Evolutionary conservation across 2,113 vertebrate genomes (phyloP).

Genomic region (Nibea albiflora): DNA sequence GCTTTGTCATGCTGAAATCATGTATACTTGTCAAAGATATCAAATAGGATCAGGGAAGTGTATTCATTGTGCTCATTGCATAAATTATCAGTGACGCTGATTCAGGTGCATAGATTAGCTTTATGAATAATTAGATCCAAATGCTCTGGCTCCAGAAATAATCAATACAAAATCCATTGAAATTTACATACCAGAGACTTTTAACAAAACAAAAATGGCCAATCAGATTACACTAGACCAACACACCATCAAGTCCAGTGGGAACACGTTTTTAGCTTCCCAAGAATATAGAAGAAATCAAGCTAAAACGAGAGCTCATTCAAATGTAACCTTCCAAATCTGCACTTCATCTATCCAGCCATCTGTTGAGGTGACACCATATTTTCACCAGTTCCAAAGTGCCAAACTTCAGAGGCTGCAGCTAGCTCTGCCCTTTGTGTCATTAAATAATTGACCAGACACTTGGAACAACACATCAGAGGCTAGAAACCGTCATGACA

Average conservation of each 20-base stretch:
- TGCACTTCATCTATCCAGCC: background rate
- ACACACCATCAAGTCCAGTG: conserved; percentile 2
- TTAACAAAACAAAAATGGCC: background rate
- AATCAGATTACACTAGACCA: background rate
- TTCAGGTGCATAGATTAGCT: background rate
- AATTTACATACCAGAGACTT: background rate
- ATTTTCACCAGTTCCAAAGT: background rate
- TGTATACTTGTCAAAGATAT: background rate
- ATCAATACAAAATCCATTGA: background rate
- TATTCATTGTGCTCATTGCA: background rate
- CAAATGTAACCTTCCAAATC: background rate
- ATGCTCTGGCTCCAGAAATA: background rate
- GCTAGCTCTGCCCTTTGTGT: background rate
- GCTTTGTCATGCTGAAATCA: conserved; percentile 1
- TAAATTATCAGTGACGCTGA: background rate
- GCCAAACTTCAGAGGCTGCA: background rate
- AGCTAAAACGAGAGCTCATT: conserved; percentile 1
- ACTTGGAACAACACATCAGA: background rate
- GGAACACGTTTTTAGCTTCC: background rate
- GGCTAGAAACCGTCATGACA: background rate
- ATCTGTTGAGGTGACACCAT: background rate
- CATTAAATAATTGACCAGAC: background rate
- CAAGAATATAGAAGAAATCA: background rate
- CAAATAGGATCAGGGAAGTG: background rate
- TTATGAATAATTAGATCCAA: background rate